These are phyloP conservation scores for Mycetomoellerius zeteki DNA, from an alignment of 1,140 invertebrate genomes.

Conservation along the genomic window DNA sequence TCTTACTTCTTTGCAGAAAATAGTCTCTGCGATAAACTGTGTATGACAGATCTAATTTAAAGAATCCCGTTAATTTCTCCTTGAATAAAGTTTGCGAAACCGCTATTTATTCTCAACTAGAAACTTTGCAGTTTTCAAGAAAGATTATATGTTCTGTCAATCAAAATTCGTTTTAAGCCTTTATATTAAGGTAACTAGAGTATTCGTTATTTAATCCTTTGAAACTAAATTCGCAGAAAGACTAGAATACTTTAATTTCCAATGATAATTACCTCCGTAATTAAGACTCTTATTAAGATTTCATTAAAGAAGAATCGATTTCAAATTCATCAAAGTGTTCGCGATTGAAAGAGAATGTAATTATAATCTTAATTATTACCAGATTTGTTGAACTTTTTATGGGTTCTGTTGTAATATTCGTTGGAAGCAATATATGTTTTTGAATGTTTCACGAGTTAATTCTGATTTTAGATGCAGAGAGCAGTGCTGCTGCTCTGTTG, in stretches of 20 bases:
- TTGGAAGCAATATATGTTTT: background rate
- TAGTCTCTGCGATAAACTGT: background rate
- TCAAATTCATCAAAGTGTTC: slow-evolving; percentile 13
- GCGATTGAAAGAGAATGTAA: slow-evolving; percentile 18
- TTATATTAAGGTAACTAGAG: background rate
- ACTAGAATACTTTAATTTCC: slow-evolving; percentile 25
- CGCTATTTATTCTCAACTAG: slow-evolving; percentile 2
- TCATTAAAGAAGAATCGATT: slow-evolving; percentile 42
- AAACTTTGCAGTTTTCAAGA: slow-evolving; percentile 12
- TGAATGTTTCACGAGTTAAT: slow-evolving; percentile 46
- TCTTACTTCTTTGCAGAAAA: background rate
- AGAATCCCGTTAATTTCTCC: background rate
- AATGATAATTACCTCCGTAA: background rate
- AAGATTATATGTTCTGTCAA: slow-evolving; percentile 14
- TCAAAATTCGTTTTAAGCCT: slow-evolving; percentile 15
- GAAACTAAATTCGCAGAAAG: background rate
- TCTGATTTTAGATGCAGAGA: slow-evolving; percentile 85
- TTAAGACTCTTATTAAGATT: slow-evolving; percentile 12
- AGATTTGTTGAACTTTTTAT: background rate
- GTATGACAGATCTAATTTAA: slow-evolving; percentile 2
- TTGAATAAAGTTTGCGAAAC: slow-evolving; percentile 20
- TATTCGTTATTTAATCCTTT: slow-evolving; percentile 24
- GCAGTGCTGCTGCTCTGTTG: slow-evolving; percentile 86
- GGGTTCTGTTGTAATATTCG: background rate
- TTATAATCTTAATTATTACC: slow-evolving; percentile 26